Evolutionary conservation across 2,113 vertebrate genomes (phyloP).

Genomic region (Glareola pratincola): DNA sequence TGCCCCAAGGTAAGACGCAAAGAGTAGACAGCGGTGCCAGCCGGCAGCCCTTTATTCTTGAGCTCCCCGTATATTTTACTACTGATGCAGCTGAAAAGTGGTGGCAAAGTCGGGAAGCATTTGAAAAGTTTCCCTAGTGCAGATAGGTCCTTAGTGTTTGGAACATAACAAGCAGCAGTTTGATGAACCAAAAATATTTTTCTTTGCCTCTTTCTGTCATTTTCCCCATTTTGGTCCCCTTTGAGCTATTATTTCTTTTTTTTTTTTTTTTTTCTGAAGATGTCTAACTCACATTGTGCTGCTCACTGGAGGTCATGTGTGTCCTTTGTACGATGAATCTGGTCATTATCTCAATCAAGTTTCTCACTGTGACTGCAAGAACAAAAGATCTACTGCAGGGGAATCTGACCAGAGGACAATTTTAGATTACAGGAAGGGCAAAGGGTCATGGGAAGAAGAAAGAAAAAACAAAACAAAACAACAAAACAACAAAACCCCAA

Average conservation of each 20-base stretch:
- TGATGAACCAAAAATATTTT: constrained; percentile 35
- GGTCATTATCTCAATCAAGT: constrained; percentile 57
- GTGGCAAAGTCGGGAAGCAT: constrained; percentile 8
- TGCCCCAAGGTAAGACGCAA: not conserved
- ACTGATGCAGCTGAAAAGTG: constrained; percentile 19
- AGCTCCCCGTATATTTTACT: not conserved
- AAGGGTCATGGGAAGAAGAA: constrained; percentile 49
- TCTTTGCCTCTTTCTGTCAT: not conserved
- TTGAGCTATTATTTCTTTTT: not conserved
- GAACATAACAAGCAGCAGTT: constrained; percentile 59
- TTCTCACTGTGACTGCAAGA: constrained; percentile 55
- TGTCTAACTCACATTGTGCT: constrained; percentile 63
- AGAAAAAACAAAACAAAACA: not conserved
- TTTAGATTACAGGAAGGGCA: constrained; percentile 8
- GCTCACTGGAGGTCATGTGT: constrained; percentile 56
- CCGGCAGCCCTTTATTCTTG: not conserved
- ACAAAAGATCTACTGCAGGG: constrained; percentile 52
- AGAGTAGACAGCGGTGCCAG: not conserved
- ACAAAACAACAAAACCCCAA: not conserved
- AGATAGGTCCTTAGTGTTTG: not conserved
- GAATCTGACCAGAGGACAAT: constrained; percentile 46
- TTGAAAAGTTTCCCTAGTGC: constrained; percentile 7
- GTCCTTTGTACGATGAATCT: constrained; percentile 51
- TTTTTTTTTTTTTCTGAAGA: constrained; percentile 2
- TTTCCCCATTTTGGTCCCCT: not conserved